Conservation (phyloP, 2,888 invertebrate species). For the Acanthococcus lagerstroemiae region DNA sequence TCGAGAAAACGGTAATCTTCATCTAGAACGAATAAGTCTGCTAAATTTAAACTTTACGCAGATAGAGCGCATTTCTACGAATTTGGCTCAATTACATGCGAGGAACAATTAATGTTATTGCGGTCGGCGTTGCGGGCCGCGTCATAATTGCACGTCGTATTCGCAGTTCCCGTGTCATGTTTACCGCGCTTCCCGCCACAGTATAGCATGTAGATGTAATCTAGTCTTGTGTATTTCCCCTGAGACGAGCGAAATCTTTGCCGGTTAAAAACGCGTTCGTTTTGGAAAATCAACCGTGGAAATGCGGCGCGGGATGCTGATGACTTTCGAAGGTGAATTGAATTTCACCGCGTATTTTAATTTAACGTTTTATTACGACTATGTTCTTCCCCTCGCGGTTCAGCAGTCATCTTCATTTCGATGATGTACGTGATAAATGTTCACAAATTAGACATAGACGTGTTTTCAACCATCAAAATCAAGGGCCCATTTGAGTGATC, state of each 20-base stretch:
- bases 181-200: constrained; percentile 6
- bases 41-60: constrained; percentile 23
- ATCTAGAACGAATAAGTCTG: constrained; percentile 23
- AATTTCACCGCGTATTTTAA: too few species aligned
- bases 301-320: too few species aligned
- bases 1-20: constrained; percentile 15
- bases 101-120: constrained; percentile 24
- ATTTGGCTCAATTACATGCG: constrained; percentile 26
- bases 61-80: constrained; percentile 27
- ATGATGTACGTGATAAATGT: too few species aligned
- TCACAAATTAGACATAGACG: too few species aligned
- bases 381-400: too few species aligned
- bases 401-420: too few species aligned
- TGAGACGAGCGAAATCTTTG: constrained; percentile 9
- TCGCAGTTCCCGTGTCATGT: constrained; percentile 14
- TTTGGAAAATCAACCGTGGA: too few species aligned
- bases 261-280: background rate
- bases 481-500: too few species aligned
- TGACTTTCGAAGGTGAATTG: too few species aligned
- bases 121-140: constrained; percentile 19
- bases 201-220: constrained; percentile 15
- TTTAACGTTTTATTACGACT: too few species aligned
- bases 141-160: constrained; percentile 18
- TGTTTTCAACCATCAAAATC: too few species aligned
- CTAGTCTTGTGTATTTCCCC: constrained; percentile 13